phyloP scores from a whole-genome alignment of 2,113 vertebrate genomes.

The Oncorhynchus clarkii region DNA sequence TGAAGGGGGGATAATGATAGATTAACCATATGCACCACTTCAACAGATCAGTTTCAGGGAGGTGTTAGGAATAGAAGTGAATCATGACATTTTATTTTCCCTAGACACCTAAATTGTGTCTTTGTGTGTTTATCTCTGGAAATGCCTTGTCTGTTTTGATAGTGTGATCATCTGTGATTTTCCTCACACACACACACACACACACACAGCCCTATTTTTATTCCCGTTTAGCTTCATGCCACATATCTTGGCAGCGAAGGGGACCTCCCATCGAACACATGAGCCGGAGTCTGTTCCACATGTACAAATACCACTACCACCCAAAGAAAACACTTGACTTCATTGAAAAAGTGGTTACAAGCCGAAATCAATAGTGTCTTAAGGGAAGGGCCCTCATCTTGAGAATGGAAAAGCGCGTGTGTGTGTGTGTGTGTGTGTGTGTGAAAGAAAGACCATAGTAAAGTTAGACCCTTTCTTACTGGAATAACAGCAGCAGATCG shows the following conservation, averaged over 20 bases:
- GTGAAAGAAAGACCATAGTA: constrained; percentile 1
- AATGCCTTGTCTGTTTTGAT: constrained; percentile 2
- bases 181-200: constrained; percentile 4
- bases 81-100: constrained; percentile 46
- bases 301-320: constrained; percentile 69
- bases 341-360: constrained; percentile 51
- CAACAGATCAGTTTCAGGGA: constrained; percentile 3
- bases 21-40: constrained; percentile 32
- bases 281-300: constrained; percentile 54
- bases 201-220: constrained; percentile 59
- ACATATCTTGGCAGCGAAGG: constrained; percentile 68
- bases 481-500: constrained; percentile 26
- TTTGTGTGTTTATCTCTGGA: constrained; percentile 11
- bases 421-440: constrained; percentile 12
- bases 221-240: constrained; percentile 74
- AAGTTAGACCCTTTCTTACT: constrained; percentile 23
- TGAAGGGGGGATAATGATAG: constrained; percentile 30
- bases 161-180: constrained; percentile 48
- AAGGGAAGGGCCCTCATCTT: constrained; percentile 11
- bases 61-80: constrained; percentile 26
- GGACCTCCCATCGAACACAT: constrained; percentile 62
- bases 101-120: constrained; percentile 5
- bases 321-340: constrained; percentile 69
- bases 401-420: neutral
- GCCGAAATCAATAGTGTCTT: constrained; percentile 44